Conservation (phyloP, 2,113 vertebrate genomes). For the Larimichthys crocea region DNA sequence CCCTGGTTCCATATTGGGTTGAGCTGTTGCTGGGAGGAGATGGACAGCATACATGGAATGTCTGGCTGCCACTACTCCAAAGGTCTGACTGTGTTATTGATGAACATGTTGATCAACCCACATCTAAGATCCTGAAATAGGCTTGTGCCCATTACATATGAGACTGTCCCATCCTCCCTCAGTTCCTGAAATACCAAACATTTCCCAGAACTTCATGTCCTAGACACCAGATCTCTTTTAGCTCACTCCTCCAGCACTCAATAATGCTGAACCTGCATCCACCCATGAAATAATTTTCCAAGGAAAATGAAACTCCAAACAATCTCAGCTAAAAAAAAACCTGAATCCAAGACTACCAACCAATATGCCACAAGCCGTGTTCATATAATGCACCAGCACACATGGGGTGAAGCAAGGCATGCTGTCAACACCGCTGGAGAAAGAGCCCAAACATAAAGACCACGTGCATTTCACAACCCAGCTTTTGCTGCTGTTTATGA, state of each 20-base stretch:
- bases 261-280: not conserved
- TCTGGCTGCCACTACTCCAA: conserved; percentile 45
- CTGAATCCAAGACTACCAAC: conserved; percentile 1
- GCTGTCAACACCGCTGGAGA: conserved; percentile 45
- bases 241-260: not conserved
- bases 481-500: conserved; percentile 57
- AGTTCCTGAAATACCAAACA: conserved; percentile 66
- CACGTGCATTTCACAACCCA: conserved; percentile 46
- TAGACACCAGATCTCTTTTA: conserved; percentile 4
- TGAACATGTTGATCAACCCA: conserved; percentile 44
- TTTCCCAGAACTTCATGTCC: conserved; percentile 24
- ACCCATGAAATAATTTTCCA: conserved; percentile 18
- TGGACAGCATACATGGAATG: conserved; percentile 62
- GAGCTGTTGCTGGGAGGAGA: conserved; percentile 54
- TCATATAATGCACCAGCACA: conserved; percentile 26
- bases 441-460: conserved; percentile 44
- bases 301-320: conserved; percentile 20
- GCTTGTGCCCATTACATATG: conserved; percentile 33
- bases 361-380: conserved; percentile 11
- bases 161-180: conserved; percentile 52
- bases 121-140: conserved; percentile 55
- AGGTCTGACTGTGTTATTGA: conserved; percentile 52
- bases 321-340: conserved; percentile 7
- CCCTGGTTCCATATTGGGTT: conserved; percentile 26
- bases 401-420: conserved; percentile 1